Percentiles rank a stretch among this genome's conserved stretches.
These are phyloP conservation scores for Alentia gelatinosa DNA, from an alignment of 2,888 invertebrate species.

Conservation along the genomic window DNA sequence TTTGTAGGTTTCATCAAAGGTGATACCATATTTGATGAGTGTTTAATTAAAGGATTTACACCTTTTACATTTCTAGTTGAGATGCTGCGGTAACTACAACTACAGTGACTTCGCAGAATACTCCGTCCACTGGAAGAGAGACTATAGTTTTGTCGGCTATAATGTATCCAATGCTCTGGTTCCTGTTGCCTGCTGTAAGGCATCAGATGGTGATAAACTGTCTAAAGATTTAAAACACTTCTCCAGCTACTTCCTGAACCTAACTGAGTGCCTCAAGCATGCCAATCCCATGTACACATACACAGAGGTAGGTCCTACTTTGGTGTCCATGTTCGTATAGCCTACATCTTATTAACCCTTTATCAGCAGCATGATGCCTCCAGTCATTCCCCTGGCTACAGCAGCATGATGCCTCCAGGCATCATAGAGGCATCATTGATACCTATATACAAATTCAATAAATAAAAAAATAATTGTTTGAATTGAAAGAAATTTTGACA, in stretches of 20 bases:
- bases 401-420: too few relatives aligned
- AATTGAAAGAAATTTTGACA: too few relatives aligned
- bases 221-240: neutral
- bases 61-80: neutral
- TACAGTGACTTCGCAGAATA: neutral
- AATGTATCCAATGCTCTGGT: neutral
- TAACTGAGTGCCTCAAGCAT: neutral
- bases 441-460: too few relatives aligned
- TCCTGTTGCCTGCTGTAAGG: neutral
- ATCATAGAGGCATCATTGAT: too few relatives aligned
- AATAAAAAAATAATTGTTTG: too few relatives aligned
- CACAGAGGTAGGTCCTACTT: neutral
- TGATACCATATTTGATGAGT: neutral
- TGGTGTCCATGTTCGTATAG: too few relatives aligned
- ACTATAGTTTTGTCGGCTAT: neutral
- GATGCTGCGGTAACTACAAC: constrained; percentile 35
- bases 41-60: neutral
- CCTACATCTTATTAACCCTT: too few relatives aligned
- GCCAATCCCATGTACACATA: neutral
- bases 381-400: too few relatives aligned
- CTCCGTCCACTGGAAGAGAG: neutral
- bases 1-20: too few relatives aligned
- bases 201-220: neutral
- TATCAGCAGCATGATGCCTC: too few relatives aligned
- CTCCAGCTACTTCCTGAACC: neutral